Evolutionary conservation across 2,113 vertebrate species (phyloP), one percentile per base, ranked within the genome.

Genomic region (Turdus rufiventris): DNA sequence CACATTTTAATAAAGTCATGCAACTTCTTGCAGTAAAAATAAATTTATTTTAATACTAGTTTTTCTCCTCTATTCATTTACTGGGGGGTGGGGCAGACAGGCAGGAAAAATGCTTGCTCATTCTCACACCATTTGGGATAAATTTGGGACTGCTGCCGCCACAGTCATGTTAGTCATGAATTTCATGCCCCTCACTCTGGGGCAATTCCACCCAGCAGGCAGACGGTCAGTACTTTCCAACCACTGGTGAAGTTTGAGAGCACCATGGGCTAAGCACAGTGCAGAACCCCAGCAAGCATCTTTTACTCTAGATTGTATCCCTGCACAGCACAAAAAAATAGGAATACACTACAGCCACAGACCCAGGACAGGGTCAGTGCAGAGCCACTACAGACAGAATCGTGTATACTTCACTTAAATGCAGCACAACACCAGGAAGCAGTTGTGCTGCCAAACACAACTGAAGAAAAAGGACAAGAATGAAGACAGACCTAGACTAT

Each of bases 51-150:
- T 10, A 72, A n/a, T 28, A 23, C 14, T 1, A 29, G 12, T 1
- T 10, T 25, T 42, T 8, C 16, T 9, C 6, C 0, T 12, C 45
- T 47, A 8, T n/a, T 85, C 47, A 16, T 70, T 71, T 43, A 57
- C 20, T 1, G 1, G 21, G 6, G 17, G 5, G 1, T 12, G 15
- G 18, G 16, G 10, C 7, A 12, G 10, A 62, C 6, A 20, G 45
- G 45, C 8, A 15, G 4, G 15, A 50, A 29, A 25, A 53, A 50
- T 18, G 25, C 13, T 78, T 70, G 26, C 23, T 65, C 40, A 51
- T 47, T 85, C 25, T 89, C 15, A 51, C 24, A 51, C 5, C 15
- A 21, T 60, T 72, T 77, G 17, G 63, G 19, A 33, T 58, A 63
- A 48, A 73, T 54, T 18, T 20, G 29, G 25, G 54, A 56, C 18